These are phyloP conservation scores for Rhizoglyphus robini DNA, from an alignment of 1,140 invertebrate species.

Conservation along the genomic window DNA sequence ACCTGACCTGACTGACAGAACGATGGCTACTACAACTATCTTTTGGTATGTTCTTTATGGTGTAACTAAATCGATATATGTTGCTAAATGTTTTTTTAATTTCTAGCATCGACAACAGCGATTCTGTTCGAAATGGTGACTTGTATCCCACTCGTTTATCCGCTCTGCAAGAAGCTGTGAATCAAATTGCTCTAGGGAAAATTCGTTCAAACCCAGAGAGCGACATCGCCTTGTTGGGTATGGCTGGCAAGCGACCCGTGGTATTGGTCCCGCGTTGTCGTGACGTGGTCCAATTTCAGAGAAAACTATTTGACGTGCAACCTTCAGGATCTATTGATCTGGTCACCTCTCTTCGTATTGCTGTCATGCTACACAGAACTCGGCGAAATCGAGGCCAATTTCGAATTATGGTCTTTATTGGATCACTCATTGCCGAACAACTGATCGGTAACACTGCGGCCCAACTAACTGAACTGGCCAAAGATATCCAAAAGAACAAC, in stretches of 20 bases:
- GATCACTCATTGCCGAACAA: too few relatives aligned
- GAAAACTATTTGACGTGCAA: slow-evolving; percentile 84
- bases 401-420: too few relatives aligned
- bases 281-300: slow-evolving; percentile 84
- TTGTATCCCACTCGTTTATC: slow-evolving; percentile 90
- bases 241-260: slow-evolving; percentile 55
- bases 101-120: slow-evolving; percentile 85
- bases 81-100: too few relatives aligned
- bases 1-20: too few relatives aligned
- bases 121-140: slow-evolving; percentile 99
- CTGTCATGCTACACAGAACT: too few relatives aligned
- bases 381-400: too few relatives aligned
- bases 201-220: slow-evolving; percentile 96
- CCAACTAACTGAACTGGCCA: too few relatives aligned
- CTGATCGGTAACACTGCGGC: too few relatives aligned
- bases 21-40: too few relatives aligned
- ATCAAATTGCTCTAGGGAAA: slow-evolving; percentile 90
- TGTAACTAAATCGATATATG: too few relatives aligned
- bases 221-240: slow-evolving; percentile 88
- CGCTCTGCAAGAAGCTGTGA: slow-evolving; percentile 96
- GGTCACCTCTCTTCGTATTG: slow-evolving; percentile 74
- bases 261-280: slow-evolving; percentile 89
- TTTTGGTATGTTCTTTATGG: too few relatives aligned
- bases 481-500: too few relatives aligned
- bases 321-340: slow-evolving; percentile 81